These are phyloP conservation scores for Hyles lineata DNA, from an alignment of 2,888 invertebrate species.

Conservation along the genomic window DNA sequence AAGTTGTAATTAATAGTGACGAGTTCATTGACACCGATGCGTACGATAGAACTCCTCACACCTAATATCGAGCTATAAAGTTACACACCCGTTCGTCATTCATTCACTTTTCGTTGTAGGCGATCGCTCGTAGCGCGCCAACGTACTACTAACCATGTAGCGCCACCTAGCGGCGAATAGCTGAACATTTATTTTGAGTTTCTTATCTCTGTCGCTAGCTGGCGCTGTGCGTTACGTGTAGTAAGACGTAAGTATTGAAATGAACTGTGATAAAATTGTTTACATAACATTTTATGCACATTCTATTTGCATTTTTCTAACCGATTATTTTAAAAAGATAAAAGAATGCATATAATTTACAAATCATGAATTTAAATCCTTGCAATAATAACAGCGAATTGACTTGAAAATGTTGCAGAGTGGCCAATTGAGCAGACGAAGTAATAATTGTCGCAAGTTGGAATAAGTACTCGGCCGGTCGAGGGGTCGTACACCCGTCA, in stretches of 20 bases:
- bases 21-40: constrained; percentile 75
- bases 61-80: constrained; percentile 66
- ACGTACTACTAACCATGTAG: constrained; percentile 38
- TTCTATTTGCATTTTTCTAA: too few relatives aligned
- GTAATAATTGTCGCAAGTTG: constrained; percentile 3
- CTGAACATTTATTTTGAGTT: constrained; percentile 56
- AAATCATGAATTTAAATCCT: neutral
- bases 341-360: neutral
- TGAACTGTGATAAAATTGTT: too few relatives aligned
- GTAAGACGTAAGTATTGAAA: neutral
- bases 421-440: neutral
- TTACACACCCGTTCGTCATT: constrained; percentile 69
- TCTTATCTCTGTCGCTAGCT: constrained; percentile 56
- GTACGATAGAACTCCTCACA: constrained; percentile 66
- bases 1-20: constrained; percentile 50
- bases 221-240: constrained; percentile 47
- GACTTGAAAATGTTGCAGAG: neutral
- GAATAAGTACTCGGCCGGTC: neutral
- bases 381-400: neutral
- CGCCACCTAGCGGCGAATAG: constrained; percentile 79
- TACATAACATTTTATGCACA: too few relatives aligned
- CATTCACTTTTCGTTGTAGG: constrained; percentile 63
- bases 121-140: constrained; percentile 54
- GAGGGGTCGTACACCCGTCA: constrained; percentile 26
- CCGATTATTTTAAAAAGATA: neutral